Evolutionary conservation across 2,113 vertebrate species (phyloP).

Genomic region (Chinchilla lanigera): DNA sequence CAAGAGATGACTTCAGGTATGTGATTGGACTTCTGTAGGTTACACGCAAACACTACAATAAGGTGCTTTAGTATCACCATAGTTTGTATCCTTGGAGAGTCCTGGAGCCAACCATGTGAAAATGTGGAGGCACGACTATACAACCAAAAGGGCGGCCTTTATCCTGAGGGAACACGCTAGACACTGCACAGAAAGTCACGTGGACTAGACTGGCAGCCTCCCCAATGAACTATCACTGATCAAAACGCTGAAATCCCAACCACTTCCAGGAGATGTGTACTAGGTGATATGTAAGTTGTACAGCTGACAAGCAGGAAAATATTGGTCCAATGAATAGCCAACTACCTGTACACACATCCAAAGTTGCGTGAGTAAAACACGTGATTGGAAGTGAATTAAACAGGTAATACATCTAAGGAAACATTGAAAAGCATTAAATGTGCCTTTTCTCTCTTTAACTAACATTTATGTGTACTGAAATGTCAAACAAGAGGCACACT

Average conservation of each 20-base stretch:
- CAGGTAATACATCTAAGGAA: conserved; percentile 15
- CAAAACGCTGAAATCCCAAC: neutral
- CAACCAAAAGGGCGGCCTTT: neutral
- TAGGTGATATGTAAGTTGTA: neutral
- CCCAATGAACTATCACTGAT: neutral
- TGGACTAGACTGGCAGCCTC: neutral
- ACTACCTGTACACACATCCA: neutral
- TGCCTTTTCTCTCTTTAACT: neutral
- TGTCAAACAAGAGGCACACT: conserved; percentile 3
- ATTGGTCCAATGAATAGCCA: neutral
- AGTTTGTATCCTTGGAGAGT: neutral
- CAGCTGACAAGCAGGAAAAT: conserved; percentile 15
- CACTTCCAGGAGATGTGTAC: neutral
- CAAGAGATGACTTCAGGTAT: neutral
- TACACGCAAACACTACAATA: neutral
- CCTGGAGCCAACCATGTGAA: neutral
- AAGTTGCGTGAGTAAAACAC: neutral
- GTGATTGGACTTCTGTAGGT: neutral
- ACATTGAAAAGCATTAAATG: conserved; percentile 15
- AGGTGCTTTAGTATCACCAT: neutral
- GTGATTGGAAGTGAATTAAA: conserved; percentile 22
- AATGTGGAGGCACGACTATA: neutral
- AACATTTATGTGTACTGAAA: neutral
- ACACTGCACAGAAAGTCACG: neutral
- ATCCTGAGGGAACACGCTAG: neutral